These are phyloP conservation scores for Anthoscopus minutus DNA, from an alignment of 2,113 vertebrate species.

Conservation along the genomic window DNA sequence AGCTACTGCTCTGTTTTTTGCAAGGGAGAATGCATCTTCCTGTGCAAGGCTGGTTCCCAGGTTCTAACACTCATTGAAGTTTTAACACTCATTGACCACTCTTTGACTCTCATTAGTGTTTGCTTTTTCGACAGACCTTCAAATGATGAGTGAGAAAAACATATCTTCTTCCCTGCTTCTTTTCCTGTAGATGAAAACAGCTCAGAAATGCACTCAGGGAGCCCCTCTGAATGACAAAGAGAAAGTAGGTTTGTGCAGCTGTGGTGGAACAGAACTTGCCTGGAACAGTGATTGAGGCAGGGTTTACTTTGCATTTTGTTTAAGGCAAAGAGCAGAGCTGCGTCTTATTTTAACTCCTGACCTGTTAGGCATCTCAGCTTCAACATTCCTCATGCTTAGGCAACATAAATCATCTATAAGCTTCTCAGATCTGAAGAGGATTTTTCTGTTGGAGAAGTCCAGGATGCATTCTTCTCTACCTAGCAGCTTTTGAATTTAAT, in stretches of 20 bases:
- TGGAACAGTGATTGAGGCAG: not conserved
- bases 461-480: not conserved
- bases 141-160: not conserved
- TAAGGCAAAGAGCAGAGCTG: not conserved
- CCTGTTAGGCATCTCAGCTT: not conserved
- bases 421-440: not conserved
- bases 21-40: not conserved
- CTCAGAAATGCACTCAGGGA: not conserved
- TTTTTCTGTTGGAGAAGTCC: not conserved
- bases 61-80: not conserved
- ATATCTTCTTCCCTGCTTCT: not conserved
- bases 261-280: not conserved
- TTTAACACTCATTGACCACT: not conserved
- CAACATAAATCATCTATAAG: not conserved
- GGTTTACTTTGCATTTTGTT: not conserved
- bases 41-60: not conserved
- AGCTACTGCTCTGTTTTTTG: not conserved
- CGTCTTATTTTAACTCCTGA: not conserved
- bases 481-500: not conserved
- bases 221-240: not conserved
- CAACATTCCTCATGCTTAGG: not conserved
- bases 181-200: not conserved
- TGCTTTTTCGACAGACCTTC: not conserved
- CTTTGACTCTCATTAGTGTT: not conserved
- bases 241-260: not conserved